Evolutionary conservation across 2,113 vertebrate species (phyloP), one percentile per base, ranked within the genome.

Genomic region (Cichladusa arquata): DNA sequence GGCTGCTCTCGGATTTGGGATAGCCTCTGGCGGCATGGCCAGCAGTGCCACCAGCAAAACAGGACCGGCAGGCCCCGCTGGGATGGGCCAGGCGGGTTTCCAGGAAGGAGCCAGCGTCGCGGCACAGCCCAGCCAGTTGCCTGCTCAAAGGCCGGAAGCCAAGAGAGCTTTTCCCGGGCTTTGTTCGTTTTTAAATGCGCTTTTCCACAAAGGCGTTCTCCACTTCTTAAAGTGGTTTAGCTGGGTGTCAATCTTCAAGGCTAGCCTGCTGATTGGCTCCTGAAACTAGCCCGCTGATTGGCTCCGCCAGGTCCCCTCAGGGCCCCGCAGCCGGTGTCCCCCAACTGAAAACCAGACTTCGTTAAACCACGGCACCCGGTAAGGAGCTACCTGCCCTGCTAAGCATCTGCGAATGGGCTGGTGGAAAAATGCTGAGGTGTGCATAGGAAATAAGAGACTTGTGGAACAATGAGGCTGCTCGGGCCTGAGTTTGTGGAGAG

Each of bases 111-210:
- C 29, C 29, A 22, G 18, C 2, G 3, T 8, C 3, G 1, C 45
- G 20, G 45, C n/a, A 4, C 18, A 2, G 16, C 16, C 9, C 1
- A 1, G 4, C 9, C 34, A 4, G 3, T 0, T 1, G 3, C 12
- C 16, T 0, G 3, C 11, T n/a, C 29, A 10, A n/a, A 9, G 9
- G 23, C 28, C 2, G 1, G 38, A 62, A n/a, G 29, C 6, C 58
- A 62, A 17, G 4, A 17, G 2, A 17, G 0, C 28, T 6, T 5
- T 7, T 3, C 8, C 1, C 1, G 0, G 2, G 1, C 9, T 3
- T 9, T 2, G 13, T 2, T 40, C 1, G 1, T 7, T 26, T 77
- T n/a, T 9, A 51, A 51, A n/a, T 0, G 1, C 1, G 13, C 57
- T 62, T 20, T 17, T 1, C 10, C 8, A 6, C 29, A 17, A 29